Conservation (phyloP, 64 coral and sea anemone species). For the Stichodactyla mertensii region DNA sequence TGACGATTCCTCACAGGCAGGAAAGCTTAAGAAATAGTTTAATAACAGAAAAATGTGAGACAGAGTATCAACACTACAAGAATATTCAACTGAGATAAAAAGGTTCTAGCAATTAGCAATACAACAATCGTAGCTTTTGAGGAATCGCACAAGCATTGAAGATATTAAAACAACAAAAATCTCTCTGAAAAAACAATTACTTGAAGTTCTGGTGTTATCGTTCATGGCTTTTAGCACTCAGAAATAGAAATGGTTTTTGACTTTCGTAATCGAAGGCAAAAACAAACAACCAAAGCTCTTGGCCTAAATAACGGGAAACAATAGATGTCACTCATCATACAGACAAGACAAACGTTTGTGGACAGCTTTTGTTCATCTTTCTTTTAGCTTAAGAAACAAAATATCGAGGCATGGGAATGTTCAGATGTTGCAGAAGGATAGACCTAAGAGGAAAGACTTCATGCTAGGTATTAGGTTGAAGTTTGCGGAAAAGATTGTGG, state of each 20-base stretch:
- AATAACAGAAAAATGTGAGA: neutral
- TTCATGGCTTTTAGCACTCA: constrained; percentile 6
- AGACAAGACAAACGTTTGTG: constrained; percentile 11
- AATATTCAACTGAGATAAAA: neutral
- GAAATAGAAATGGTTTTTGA: neutral
- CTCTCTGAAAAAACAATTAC: constrained; percentile 17
- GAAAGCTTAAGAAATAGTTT: neutral
- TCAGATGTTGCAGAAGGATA: neutral
- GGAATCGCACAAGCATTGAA: neutral
- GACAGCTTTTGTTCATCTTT: neutral
- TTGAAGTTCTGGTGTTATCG: constrained; percentile 1
- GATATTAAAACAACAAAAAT: neutral
- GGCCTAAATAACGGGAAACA: constrained; percentile 12
- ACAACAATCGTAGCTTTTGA: neutral
- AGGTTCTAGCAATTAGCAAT: neutral
- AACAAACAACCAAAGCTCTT: constrained; percentile 12
- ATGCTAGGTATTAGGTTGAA: neutral
- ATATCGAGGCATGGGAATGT: neutral
- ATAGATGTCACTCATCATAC: constrained; percentile 6
- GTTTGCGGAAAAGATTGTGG: neutral
- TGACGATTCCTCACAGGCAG: neutral
- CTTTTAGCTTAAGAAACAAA: neutral
- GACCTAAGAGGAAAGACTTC: neutral
- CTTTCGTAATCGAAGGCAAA: neutral
- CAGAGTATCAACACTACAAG: neutral